Base-by-base conservation (phyloP, 1,140 invertebrate genomes). In the Drosophila bocki region DNA sequence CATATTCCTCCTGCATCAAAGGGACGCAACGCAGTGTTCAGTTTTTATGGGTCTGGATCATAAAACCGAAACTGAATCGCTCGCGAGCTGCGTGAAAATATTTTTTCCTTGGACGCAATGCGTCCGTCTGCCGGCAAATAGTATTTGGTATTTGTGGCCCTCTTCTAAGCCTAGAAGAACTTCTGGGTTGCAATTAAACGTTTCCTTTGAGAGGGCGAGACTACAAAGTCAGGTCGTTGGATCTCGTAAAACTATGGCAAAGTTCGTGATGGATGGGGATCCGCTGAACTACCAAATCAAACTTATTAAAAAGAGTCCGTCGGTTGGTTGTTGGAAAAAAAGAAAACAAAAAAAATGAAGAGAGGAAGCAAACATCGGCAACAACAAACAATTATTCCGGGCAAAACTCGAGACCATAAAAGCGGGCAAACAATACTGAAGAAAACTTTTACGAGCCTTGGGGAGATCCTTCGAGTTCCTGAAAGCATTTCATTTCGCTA, bases 1-100 rank as follows among this genome's bases (percentile, higher is more conserved):
- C 76, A 83, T 69, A 61, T 48, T 54, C 13, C 51, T 54, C n/a
- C 44, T 50, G 75, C 84, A 82, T 88, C 83, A 83, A 86, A 86
- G 83, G 77, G 84, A 82, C 76, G 70, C 54, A 62, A 35, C 47
- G 62, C 54, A 44, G 45, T 78, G 79, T 75, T 81, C 75, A 47
- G 83, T 79, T 87, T 87, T 87, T 87, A 87, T 87, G 84, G 80
- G 77, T 77, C 75, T 90, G 85, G 80, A 78, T 87, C 84, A 72
- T 87, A 87, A 87, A 87, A 87, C 57, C 57, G 77, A 70, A 87
- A 83, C 83, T 67, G 80, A 69, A 85, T 76, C 82, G 82, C 74
- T 69, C 75, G 69, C 82, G 65, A 82, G 47, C 59, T 71, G 75
- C 77, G 69, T 68, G 67, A 74, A 80, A 86, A 88, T 83, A 79